Evolutionary conservation across 2,113 vertebrate species (phyloP).

Genomic region (Picathartes gymnocephalus): DNA sequence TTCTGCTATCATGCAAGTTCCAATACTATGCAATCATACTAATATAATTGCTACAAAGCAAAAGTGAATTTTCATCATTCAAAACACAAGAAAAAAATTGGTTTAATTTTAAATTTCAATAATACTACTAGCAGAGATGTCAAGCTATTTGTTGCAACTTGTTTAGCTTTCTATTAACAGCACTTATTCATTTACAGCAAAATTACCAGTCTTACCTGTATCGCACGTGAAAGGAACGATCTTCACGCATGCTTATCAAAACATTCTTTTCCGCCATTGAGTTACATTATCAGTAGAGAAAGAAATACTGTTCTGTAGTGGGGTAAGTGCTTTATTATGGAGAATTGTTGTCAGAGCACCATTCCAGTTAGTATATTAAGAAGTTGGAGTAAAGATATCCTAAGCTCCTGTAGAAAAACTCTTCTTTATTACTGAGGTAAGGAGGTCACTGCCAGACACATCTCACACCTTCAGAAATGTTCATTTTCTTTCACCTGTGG

Average conservation of each 20-base stretch:
- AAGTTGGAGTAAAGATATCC: slow-evolving; percentile 52
- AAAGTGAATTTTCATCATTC: not conserved
- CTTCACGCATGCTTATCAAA: slow-evolving; percentile 84
- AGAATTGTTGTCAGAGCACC: slow-evolving; percentile 45
- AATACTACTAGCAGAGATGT: not conserved
- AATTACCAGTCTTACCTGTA: slow-evolving; percentile 89
- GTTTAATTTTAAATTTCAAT: not conserved
- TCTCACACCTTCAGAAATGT: slow-evolving; percentile 68
- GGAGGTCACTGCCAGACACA: slow-evolving; percentile 58
- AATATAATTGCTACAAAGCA: not conserved
- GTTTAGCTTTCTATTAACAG: not conserved
- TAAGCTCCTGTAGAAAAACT: slow-evolving; percentile 54
- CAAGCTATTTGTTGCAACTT: not conserved
- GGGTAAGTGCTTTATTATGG: slow-evolving; percentile 5
- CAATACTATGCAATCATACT: not conserved
- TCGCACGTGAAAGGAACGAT: slow-evolving; percentile 87
- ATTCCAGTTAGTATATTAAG: slow-evolving; percentile 57
- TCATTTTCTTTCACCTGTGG: slow-evolving; percentile 69
- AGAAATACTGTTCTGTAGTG: slow-evolving; percentile 59
- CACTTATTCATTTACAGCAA: not conserved
- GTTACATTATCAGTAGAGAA: slow-evolving; percentile 82
- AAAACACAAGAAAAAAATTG: not conserved
- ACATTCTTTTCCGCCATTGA: slow-evolving; percentile 83
- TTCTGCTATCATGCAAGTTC: not conserved
- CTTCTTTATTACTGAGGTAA: slow-evolving; percentile 68